These are phyloP conservation scores for Tetraneura akinire DNA, from an alignment of 1,140 invertebrate species.

Conservation along the genomic window DNA sequence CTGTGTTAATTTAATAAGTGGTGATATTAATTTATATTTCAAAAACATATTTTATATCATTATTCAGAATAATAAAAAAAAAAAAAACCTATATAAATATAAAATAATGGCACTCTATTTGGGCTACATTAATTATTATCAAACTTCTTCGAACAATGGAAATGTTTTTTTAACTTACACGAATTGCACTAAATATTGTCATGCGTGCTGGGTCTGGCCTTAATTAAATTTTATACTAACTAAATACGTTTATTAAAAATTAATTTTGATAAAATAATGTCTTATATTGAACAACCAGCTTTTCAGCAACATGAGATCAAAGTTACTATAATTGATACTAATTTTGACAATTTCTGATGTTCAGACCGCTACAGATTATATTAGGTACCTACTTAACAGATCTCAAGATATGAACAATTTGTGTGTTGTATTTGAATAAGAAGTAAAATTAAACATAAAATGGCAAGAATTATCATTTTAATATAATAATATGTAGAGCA, in stretches of 20 bases:
- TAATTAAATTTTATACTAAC: slow-evolving; percentile 36
- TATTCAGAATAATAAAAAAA: background rate
- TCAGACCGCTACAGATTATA: slow-evolving; percentile 24
- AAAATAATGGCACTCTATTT: slow-evolving; percentile 41
- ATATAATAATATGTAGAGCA: slow-evolving; percentile 38
- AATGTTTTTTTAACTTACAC: background rate
- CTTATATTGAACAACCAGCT: slow-evolving; percentile 45
- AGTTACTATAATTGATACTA: slow-evolving; percentile 47
- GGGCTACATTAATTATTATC: slow-evolving; percentile 7
- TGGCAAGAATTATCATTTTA: slow-evolving; percentile 45
- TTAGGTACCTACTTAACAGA: slow-evolving; percentile 37
- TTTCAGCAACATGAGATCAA: slow-evolving; percentile 49
- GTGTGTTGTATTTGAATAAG: slow-evolving; percentile 21
- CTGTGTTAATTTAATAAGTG: slow-evolving; percentile 41
- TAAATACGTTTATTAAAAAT: slow-evolving; percentile 46
- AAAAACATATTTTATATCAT: background rate
- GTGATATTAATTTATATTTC: slow-evolving; percentile 1
- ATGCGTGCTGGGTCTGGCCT: slow-evolving; percentile 37
- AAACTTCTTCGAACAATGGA: background rate
- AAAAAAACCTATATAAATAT: slow-evolving; percentile 10
- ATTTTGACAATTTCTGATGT: slow-evolving; percentile 42
- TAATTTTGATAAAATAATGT: slow-evolving; percentile 48
- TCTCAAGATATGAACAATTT: slow-evolving; percentile 24
- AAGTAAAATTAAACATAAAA: slow-evolving; percentile 39
- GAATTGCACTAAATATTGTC: slow-evolving; percentile 42